Evolutionary conservation across 2,113 vertebrate genomes (phyloP), one percentile per base, ranked within the genome.

Genomic region (Ardeotis arabs): DNA sequence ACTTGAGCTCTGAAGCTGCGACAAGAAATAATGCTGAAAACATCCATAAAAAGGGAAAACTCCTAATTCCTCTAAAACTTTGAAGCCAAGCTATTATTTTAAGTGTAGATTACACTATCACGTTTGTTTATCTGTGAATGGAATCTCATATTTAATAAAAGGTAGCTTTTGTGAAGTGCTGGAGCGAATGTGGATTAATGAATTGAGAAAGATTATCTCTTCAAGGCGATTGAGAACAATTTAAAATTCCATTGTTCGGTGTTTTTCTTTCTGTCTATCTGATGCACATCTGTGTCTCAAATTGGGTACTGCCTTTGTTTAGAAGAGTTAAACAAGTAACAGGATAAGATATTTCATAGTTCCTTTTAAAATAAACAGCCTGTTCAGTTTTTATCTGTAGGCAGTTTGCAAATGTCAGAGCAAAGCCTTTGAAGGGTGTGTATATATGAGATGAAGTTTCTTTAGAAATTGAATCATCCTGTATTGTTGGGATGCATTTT

Each of bases 71-170:
- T 9, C 47, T 21, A 1, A 47, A 92, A 92, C 75, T 89, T 93
- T 35, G 53, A 89, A 91, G 81, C 50, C 31, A 59, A 89, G 58
- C 62, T 85, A 33, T 91, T 94, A 87, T 72, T 96, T 95, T 89
- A 90, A 93, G 95, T 92, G 81, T 89, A 75, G 64, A 59, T 96
- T 94, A 67, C 85, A 41, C 88, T 93, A 95, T 77, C 72, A 1
- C 59, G 55, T 92, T 76, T 95, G 81, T 92, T 96, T 96, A 83
- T 95, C 94, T 92, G 50, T 53, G 84, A 64, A 68, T 87, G 89
- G 69, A 83, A 79, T 95, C 84, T 89, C 3, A 21, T 82, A 73
- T 96, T 97, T 95, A 95, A 95, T 92, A 95, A 92, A 91, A 59
- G 73, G 76, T 47, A 55, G 81, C 67, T 95, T 89, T 93, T 84